Conservation (phyloP, 2,888 invertebrate species). For the Lydus trimaculatus region DNA sequence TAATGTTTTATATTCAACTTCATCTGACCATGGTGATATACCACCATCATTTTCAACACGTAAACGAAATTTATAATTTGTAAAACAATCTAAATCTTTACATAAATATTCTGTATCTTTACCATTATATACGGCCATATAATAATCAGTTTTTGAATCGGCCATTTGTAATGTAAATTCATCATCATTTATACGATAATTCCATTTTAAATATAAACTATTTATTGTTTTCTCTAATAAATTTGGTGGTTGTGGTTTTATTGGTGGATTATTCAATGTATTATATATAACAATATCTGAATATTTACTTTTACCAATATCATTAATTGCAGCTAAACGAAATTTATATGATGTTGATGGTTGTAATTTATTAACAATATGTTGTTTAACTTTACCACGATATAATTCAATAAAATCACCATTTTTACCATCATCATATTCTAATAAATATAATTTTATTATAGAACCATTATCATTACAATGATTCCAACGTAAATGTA, state of each 20-base stretch:
- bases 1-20: slow-evolving; percentile 77
- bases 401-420: slow-evolving; percentile 76
- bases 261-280: slow-evolving; percentile 83
- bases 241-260: slow-evolving; percentile 79
- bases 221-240: slow-evolving; percentile 70
- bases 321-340: slow-evolving; percentile 84
- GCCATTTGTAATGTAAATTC: slow-evolving; percentile 87
- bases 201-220: slow-evolving; percentile 77
- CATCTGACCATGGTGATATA: slow-evolving; percentile 81
- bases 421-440: slow-evolving; percentile 74
- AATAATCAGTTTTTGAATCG: slow-evolving; percentile 52
- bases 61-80: slow-evolving; percentile 83
- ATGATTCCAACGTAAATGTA: slow-evolving; percentile 75
- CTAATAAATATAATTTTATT: slow-evolving; percentile 77
- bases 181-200: slow-evolving; percentile 76
- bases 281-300: slow-evolving; percentile 72
- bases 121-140: slow-evolving; percentile 77
- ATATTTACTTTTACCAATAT: slow-evolving; percentile 77
- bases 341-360: slow-evolving; percentile 84
- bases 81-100: slow-evolving; percentile 73
- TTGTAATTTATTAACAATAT: slow-evolving; percentile 76
- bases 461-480: slow-evolving; percentile 82
- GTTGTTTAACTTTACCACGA: slow-evolving; percentile 77
- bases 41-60: slow-evolving; percentile 86
- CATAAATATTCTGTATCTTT: slow-evolving; percentile 74